Base-by-base conservation (phyloP, 2,888 invertebrate species). In the Choreutis nemorana region DNA sequence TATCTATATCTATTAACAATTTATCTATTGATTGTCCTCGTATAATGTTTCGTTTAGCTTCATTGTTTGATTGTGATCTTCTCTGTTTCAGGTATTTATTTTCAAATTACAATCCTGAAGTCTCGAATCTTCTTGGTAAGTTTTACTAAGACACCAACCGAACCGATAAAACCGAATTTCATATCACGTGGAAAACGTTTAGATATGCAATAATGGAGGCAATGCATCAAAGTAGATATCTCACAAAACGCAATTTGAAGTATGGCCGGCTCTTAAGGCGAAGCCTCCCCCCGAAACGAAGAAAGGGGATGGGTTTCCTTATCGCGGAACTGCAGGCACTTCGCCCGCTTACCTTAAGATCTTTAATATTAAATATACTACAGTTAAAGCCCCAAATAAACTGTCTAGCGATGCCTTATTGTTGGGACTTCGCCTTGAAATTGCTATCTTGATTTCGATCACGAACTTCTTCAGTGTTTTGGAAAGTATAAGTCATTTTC, bases 361-460 rank as follows among this genome's bases (percentile, higher is more conserved):
- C 71, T 75, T 73, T 77, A 77, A 77, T 78, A 78, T 75, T 75
- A 72, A 77, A 75, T 67, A 72, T 67, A 73, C 55, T 64, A 68
- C 65, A 68, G 61, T 71, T 70, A 65, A 63, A 70, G 55, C 65
- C 54, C 48, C 42, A 58, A 65, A 64, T 55, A 45, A 55, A 61
- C 43, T 48, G 47, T 45, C 47, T 41, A 37, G 42, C 42, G 36
- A 55, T 67, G 56, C 45, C 65, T 67, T 68, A 72, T 67, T 48
- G 44, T 33, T 37, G 39, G 36, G 40, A 30, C 42, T 29, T 36
- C 29, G 35, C 40, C 39, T 40, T 42, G 31, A 32, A 36, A 31
- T 34, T 32, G 29, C 33, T 33, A 33, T 38, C 22, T 29, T 32
- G 23, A 39, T 29, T 33, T 28, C 18, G 15, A 26, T 16, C n/a